Base-by-base conservation (phyloP, 2,113 vertebrate species). In the Collichthys lucidus region DNA sequence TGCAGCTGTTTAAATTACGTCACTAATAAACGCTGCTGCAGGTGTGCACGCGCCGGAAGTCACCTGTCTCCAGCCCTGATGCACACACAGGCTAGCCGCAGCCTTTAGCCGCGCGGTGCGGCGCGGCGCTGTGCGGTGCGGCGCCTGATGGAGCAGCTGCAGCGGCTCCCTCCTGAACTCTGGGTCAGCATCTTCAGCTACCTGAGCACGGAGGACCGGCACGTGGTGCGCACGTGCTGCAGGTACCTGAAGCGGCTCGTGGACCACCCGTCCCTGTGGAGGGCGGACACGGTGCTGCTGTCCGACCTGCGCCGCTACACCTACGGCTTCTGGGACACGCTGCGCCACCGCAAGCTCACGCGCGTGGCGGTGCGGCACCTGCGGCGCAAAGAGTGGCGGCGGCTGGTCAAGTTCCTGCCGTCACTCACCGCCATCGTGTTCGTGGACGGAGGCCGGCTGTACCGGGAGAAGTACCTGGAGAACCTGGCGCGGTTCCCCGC, bases 291-390 rank as follows among this genome's bases (percentile, higher is more conserved):
- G 0, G 91, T 92, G 53, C 44, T 83, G 24, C 70, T 92, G 72
- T 84, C 89, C 26, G 88, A 92, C 49, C 85, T 93, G 1, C 88
- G 89, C 5, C 92, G 92, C 52, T 93, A 93, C 84, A 93, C 89
- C 3, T 90, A 86, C 80, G 91, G 92, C 24, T 91, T 91, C 81
- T 93, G 91, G 92, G 83, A 89, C 69, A 92, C 88, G 0, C 76
- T 93, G 53, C 53, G 3, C 29, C 52, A 49, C 24, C 90, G 92
- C 22, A 86, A 70, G 42, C 86, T 92, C 50, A 90, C 91, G 0
- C 82, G 91, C 4, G 88, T 90, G 1, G 80, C 88, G 35, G 91
- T 93, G 26, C 74, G 91, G 0, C 91, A 91, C 31, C 70, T 93
- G 47, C 81, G 91, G 66, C 89, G 91, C 9, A 93, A 89, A 62